Evolutionary conservation across 1,140 invertebrate genomes (phyloP), one percentile per base, ranked within the genome.

Genomic region (Calephelis virginiensis): DNA sequence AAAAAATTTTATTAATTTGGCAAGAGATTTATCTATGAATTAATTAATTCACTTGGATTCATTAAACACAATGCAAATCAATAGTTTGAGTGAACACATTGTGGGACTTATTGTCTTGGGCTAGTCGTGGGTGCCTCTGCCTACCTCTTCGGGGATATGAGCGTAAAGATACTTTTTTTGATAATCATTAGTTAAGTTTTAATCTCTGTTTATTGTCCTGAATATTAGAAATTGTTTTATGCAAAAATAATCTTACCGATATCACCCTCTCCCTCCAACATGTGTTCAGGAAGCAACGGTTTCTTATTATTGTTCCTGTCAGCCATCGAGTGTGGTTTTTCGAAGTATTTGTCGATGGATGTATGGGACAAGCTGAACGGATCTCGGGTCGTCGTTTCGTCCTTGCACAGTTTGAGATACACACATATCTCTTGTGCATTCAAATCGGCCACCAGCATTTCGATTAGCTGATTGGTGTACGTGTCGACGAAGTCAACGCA

Each of bases 371-470:
- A 17, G 11, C 77, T 73, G 14, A 88, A 61, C 0, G 81, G 86
- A 40, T 86, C 81, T 71, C 85, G 60, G 75, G 67, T 59, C 78
- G 85, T 67, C 74, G 68, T 50, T 80, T 90, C 77, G 68, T 92
- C 89, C 10, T 77, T 77, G 73, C 96, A 97, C 4, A 97, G 89
- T 79, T 96, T 95, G 6, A 97, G 79, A 71, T 93, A 95, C 8
- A 93, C 93, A 71, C 96, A 98, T 61, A 97, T 93, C 92, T 97
- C 95, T 73, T 96, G 93, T 4, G 96, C 94, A 72, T 94, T 93
- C 63, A 97, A 92, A 76, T 97, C 94, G 56, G 94, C 94, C 1
- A 97, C 77, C 2, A 97, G 77, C 93, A 96, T 94, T 68, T 97
- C 95, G 48, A 97, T 88, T 13, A 98, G 85, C 76, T 96, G 94